phyloP scores from a whole-genome alignment of 2,797 vertebrate genomes.

The Chloroceryle inda region DNA sequence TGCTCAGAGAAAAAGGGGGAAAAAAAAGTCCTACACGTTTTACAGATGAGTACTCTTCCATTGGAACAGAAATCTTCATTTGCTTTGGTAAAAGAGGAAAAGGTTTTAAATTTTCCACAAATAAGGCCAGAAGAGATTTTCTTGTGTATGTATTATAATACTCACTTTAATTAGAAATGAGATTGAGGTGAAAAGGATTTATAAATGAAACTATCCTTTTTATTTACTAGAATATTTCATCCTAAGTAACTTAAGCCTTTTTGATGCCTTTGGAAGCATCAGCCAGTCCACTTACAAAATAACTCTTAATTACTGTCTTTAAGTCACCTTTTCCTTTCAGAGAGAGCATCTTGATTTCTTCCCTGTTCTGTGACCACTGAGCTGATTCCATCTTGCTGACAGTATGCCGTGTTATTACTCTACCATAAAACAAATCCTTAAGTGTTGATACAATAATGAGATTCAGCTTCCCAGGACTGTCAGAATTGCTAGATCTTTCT shows the following conservation, averaged over 20 bases:
- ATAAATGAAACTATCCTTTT: not conserved
- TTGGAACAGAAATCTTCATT: not conserved
- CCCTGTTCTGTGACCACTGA: not conserved
- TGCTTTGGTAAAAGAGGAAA: not conserved
- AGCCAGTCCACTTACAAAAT: not conserved
- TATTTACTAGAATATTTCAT: not conserved
- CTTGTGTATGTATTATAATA: not conserved
- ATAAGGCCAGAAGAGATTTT: not conserved
- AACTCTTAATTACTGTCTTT: not conserved
- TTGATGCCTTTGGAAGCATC: not conserved
- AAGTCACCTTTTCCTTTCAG: slow-evolving; percentile 26
- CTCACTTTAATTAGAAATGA: slow-evolving; percentile 4
- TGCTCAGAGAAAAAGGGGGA: not conserved
- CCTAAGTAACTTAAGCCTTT: not conserved
- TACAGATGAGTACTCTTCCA: not conserved
- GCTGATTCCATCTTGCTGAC: slow-evolving; percentile 3
- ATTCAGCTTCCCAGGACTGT: not conserved
- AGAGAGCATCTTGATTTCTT: slow-evolving; percentile 8
- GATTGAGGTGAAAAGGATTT: not conserved
- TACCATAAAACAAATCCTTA: not conserved
- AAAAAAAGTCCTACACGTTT: not conserved
- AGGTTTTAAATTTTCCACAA: not conserved
- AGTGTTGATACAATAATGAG: not conserved
- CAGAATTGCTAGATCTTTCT: not conserved
- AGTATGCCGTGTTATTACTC: not conserved